Conservation (phyloP, 2,888 invertebrate species). For the Sphaerophoria rueppellii region DNA sequence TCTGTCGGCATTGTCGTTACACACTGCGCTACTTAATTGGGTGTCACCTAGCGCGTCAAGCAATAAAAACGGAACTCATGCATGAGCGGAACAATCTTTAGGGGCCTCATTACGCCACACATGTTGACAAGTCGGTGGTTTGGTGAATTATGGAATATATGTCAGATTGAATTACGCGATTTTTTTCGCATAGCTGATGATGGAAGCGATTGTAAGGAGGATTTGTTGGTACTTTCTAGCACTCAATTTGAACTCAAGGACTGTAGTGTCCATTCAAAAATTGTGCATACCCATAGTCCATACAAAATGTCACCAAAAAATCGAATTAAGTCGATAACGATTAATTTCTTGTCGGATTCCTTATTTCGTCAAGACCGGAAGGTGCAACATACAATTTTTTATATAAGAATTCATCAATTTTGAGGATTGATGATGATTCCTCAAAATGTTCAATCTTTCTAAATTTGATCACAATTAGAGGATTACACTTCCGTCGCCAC, state of each 20-base stretch:
- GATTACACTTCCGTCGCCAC: slow-evolving; percentile 33
- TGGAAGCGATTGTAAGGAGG: background rate
- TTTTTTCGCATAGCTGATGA: background rate
- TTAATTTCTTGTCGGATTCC: too few relatives aligned
- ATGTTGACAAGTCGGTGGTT: slow-evolving; percentile 54
- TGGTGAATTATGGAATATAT: slow-evolving; percentile 4
- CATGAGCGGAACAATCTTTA: slow-evolving; percentile 59
- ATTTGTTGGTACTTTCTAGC: too few relatives aligned
- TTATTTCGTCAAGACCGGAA: background rate
- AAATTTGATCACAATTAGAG: slow-evolving; percentile 4
- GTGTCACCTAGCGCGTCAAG: slow-evolving; percentile 62
- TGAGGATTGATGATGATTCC: background rate
- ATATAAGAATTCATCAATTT: slow-evolving; percentile 2
- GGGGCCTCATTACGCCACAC: slow-evolving; percentile 60
- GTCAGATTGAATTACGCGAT: background rate
- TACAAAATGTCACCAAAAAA: background rate
- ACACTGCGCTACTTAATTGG: slow-evolving; percentile 68
- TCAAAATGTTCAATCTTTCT: background rate
- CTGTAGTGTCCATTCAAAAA: too few relatives aligned
- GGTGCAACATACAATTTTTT: background rate
- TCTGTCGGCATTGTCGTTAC: slow-evolving; percentile 35
- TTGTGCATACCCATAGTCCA: too few relatives aligned
- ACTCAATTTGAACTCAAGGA: too few relatives aligned
- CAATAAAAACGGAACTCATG: slow-evolving; percentile 61
- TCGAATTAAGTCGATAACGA: too few relatives aligned